Base-by-base conservation (phyloP, 2,113 vertebrate genomes). In the Syngnathus typhle region DNA sequence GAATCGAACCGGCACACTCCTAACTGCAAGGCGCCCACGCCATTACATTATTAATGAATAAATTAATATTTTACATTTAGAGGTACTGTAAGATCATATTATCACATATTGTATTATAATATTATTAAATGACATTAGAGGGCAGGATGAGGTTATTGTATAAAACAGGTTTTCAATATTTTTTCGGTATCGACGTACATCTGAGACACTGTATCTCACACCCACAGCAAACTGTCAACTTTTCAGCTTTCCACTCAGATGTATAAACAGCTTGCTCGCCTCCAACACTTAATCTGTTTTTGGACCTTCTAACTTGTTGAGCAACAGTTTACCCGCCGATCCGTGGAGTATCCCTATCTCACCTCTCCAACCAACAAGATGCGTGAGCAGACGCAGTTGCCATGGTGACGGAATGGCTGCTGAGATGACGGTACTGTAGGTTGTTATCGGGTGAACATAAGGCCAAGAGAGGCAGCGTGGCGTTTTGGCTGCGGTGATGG, bases 361-460 rank as follows among this genome's bases (percentile, higher is more conserved):
- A 88, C 82, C 83, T 77, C 80, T 71, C 73, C 36, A 74, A 73
- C 78, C 32, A 67, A 74, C 79, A 83, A 78, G 64, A 83, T 70
- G 76, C 82, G 72, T 83, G 75, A 85, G 85, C 84, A 85, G 88
- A 88, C 70, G 81, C 87, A 88, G 91, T 91, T 91, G 85, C 88
- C 86, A 92, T 92, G 84, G 89, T 58, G 87, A 92, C 87, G 71
- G 77, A 73, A 82, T 82, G 81, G 81, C 52, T 82, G 77, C 76
- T 74, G 79, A 88, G 81, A 80, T 71, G 67, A 81, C 83, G 77
- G 81, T 82, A 89, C 79, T 82, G 77, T 81, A 71, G 77, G 83
- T 84, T 79, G 82, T 79, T 82, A 83, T 88, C 64, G 74, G 81
- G 84, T 80, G 83, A 88, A 81, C 73, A 80, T 67, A 82, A 84